Percentiles rank a stretch among this genome's conserved stretches.
phyloP scores from a whole-genome alignment of 2,113 vertebrate genomes.

The Otolemur garnettii region DNA sequence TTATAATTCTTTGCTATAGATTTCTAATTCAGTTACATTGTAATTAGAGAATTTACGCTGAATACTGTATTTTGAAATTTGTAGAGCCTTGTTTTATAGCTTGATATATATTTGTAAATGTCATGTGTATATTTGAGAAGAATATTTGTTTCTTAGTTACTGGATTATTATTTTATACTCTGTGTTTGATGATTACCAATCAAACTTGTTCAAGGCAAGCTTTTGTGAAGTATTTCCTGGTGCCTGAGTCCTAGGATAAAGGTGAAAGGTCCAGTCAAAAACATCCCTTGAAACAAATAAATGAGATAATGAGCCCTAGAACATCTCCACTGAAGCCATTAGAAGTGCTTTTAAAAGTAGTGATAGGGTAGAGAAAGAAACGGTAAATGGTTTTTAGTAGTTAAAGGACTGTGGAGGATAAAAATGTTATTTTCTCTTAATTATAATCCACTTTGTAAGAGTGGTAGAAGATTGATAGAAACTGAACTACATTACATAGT shows the following conservation, averaged over 20 bases:
- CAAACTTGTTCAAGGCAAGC: background rate
- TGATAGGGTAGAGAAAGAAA: background rate
- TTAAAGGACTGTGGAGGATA: background rate
- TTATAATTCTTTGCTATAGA: background rate
- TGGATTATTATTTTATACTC: background rate
- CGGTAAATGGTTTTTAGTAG: constrained; percentile 15
- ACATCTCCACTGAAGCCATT: background rate
- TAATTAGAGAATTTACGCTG: background rate
- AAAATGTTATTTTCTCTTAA: constrained; percentile 5
- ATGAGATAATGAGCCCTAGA: background rate
- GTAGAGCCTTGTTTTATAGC: background rate
- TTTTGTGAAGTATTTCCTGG: background rate
- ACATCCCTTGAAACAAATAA: background rate
- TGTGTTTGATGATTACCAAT: background rate
- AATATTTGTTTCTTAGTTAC: constrained; percentile 8
- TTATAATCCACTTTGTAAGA: constrained; percentile 14
- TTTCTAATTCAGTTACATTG: constrained; percentile 42
- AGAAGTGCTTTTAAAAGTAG: background rate
- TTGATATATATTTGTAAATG: background rate
- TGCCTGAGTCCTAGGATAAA: background rate
- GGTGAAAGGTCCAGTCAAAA: background rate
- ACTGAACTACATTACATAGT: background rate
- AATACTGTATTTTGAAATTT: constrained; percentile 23
- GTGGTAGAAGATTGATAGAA: background rate
- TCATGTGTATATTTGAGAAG: background rate